Conservation (phyloP, 2,797 vertebrate species). For the Coilia nasus region DNA sequence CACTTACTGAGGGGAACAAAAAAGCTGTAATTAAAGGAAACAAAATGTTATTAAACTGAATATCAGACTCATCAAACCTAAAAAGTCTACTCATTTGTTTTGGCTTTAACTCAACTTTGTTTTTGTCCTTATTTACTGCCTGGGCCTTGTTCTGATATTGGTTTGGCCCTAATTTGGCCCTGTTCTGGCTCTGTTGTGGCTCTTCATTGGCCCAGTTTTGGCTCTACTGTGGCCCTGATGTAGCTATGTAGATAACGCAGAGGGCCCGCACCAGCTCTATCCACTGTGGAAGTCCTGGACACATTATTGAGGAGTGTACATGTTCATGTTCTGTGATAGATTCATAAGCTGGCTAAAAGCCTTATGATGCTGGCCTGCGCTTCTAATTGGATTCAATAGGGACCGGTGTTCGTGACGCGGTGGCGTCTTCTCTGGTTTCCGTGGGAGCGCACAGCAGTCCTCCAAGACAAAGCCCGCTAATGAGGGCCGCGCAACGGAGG, state of each 20-base stretch:
- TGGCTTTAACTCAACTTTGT: background rate
- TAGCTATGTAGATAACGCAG: background rate
- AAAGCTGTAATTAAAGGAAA: background rate
- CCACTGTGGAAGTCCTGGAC: background rate
- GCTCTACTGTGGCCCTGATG: background rate
- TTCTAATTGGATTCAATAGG: slow-evolving; percentile 42
- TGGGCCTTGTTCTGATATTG: background rate
- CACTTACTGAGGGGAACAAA: background rate
- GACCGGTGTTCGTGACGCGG: slow-evolving; percentile 29
- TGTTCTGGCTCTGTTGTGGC: background rate
- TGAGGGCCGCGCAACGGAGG: slow-evolving; percentile 53
- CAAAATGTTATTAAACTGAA: no score
- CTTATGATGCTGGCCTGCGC: slow-evolving; percentile 29
- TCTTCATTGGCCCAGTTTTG: no score
- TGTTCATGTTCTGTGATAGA: slow-evolving; percentile 31
- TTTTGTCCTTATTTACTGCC: no score
- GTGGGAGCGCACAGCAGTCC: slow-evolving; percentile 38
- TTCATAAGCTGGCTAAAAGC: slow-evolving; percentile 30
- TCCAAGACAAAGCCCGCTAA: slow-evolving; percentile 52
- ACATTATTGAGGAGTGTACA: slow-evolving; percentile 6
- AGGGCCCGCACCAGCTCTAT: background rate
- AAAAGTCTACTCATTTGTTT: background rate
- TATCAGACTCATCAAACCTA: background rate
- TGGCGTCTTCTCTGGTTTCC: slow-evolving; percentile 35
- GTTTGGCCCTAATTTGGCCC: background rate